phyloP scores from a whole-genome alignment of 2,888 invertebrate genomes.

The Agonopterix heracliana region DNA sequence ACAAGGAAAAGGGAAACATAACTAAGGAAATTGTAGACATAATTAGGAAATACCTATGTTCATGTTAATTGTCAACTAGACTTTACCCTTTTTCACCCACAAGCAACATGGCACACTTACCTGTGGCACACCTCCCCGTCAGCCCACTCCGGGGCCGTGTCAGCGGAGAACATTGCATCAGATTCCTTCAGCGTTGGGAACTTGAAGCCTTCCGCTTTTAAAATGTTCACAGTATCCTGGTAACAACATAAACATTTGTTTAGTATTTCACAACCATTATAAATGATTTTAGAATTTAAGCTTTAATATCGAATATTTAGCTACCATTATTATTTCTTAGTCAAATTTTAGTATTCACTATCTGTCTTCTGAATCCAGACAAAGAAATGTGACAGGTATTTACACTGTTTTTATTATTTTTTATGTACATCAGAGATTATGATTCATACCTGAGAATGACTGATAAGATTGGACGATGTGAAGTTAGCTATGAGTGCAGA shows the following conservation, averaged over 20 bases:
- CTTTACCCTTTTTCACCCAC: no score
- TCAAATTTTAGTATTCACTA: slow-evolving; percentile 12
- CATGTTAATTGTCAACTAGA: no score
- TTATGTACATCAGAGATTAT: slow-evolving; percentile 19
- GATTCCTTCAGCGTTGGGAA: slow-evolving; percentile 95
- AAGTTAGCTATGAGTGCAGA: slow-evolving; percentile 1
- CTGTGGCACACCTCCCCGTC: slow-evolving; percentile 96
- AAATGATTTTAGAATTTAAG: background rate
- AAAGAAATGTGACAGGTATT: slow-evolving; percentile 10
- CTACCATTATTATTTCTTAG: slow-evolving; percentile 1
- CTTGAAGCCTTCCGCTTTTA: slow-evolving; percentile 95
- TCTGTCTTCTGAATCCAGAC: slow-evolving; percentile 9
- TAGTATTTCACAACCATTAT: background rate
- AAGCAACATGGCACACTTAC: slow-evolving; percentile 26
- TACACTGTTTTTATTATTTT: slow-evolving; percentile 25
- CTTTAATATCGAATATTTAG: background rate
- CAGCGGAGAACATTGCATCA: slow-evolving; percentile 99
- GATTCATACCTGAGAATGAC: slow-evolving; percentile 28
- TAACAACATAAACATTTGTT: slow-evolving; percentile 20
- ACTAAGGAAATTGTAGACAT: no score
- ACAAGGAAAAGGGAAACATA: no score
- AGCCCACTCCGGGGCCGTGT: slow-evolving; percentile 98
- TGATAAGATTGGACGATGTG: slow-evolving; percentile 28
- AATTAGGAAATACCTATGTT: no score
- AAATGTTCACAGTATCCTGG: slow-evolving; percentile 93